These are phyloP conservation scores for Metallyticus violacea DNA, from an alignment of 2,888 invertebrate species.

Conservation along the genomic window DNA sequence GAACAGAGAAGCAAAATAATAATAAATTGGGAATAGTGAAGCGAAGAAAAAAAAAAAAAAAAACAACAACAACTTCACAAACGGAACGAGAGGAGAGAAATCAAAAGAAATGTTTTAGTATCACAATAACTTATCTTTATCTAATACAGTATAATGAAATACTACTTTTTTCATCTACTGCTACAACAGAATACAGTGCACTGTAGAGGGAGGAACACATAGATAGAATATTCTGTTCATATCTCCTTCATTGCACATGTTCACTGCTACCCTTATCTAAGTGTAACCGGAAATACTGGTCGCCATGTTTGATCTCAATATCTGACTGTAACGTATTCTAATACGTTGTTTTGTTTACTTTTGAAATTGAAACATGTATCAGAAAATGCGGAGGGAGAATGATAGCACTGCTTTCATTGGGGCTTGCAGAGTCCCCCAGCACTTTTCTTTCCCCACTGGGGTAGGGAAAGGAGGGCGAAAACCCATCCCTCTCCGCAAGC, in stretches of 20 bases:
- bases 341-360: conserved; percentile 20
- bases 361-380: conserved; percentile 29
- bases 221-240: background rate
- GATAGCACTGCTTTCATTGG: background rate
- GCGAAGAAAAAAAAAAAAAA: no score
- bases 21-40: no score
- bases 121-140: no score
- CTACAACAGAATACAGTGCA: background rate
- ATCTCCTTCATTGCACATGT: background rate
- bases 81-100: no score
- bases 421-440: background rate
- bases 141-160: no score
- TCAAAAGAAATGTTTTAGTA: no score
- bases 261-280: background rate
- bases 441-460: conserved; percentile 4
- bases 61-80: no score
- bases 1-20: no score
- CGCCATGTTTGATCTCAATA: background rate
- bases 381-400: background rate
- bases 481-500: conserved; percentile 12
- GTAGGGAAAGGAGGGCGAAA: background rate
- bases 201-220: background rate
- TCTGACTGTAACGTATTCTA: background rate
- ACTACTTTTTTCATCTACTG: background rate
- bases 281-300: background rate